phyloP scores from a whole-genome alignment of 30 jellyfish, hydroid and myxozoan species.

The Cassiopea xamachana region DNA sequence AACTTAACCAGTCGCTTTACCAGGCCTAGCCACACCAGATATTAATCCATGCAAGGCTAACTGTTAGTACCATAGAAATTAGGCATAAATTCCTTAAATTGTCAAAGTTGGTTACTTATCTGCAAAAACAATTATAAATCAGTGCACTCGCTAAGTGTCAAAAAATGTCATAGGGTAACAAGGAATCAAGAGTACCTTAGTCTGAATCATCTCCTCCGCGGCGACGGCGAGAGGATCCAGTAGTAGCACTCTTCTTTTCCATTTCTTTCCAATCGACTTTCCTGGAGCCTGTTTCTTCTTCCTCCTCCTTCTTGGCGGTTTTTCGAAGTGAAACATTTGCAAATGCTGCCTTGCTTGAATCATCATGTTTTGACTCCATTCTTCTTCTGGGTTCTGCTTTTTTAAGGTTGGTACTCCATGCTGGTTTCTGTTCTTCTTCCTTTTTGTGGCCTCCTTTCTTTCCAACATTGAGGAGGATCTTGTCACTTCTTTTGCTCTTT shows the following conservation, averaged over 20 bases:
- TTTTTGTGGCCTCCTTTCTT: constrained; percentile 76
- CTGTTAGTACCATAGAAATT: neutral
- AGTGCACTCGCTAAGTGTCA: constrained; percentile 72
- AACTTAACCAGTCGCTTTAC: neutral
- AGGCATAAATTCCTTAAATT: constrained; percentile 14
- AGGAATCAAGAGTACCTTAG: neutral
- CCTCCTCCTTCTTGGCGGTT: constrained; percentile 70
- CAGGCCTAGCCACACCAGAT: neutral
- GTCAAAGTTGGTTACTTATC: constrained; percentile 2
- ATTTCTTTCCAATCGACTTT: constrained; percentile 66
- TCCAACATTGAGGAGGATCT: constrained; percentile 76
- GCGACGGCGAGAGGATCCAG: constrained; percentile 74
- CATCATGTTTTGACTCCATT: constrained; percentile 37
- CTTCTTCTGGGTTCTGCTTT: constrained; percentile 58
- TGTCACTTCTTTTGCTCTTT: constrained; percentile 71
- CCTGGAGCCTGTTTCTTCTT: constrained; percentile 47
- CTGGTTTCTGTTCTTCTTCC: constrained; percentile 78
- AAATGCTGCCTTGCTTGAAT: constrained; percentile 47
- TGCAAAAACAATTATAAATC: constrained; percentile 34
- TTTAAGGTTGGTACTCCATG: constrained; percentile 77
- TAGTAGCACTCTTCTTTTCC: constrained; percentile 53
- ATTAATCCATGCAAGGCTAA: neutral
- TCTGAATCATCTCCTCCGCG: constrained; percentile 92
- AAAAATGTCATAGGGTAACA: constrained; percentile 11
- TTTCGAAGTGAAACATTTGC: constrained; percentile 69